These are phyloP conservation scores for Crossaster papposus DNA, from an alignment of 53 echinoderm and acorn worm species.

Conservation along the genomic window DNA sequence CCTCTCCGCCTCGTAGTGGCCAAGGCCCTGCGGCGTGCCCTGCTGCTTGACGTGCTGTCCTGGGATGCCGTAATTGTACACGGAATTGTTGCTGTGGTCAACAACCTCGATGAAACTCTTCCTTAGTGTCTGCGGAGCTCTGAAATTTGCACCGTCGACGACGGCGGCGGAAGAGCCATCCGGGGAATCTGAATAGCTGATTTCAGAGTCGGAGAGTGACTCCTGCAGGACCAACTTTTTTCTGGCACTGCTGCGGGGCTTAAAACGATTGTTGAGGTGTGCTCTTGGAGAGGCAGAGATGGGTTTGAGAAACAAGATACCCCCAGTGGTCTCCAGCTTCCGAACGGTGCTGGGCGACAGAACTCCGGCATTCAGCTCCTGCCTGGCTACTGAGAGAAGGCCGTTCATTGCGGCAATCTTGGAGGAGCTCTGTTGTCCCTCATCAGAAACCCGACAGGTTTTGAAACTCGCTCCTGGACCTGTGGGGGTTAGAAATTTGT, in stretches of 20 bases:
- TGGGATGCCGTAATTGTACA: conserved; percentile 91
- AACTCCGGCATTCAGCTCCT: conserved; percentile 22
- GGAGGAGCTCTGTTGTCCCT: background rate
- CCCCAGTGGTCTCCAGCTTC: conserved; percentile 60
- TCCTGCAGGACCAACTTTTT: conserved; percentile 33
- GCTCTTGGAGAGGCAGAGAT: conserved; percentile 31
- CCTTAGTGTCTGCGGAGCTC: conserved; percentile 46
- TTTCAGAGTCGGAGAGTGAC: conserved; percentile 68
- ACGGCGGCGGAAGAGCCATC: background rate
- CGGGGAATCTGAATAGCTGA: conserved; percentile 17
- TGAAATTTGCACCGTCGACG: conserved; percentile 4
- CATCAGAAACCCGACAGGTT: background rate
- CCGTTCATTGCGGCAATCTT: background rate
- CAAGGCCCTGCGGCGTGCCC: background rate
- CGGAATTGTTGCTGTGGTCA: conserved; percentile 56
- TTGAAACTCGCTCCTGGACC: background rate
- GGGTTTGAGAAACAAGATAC: conserved; percentile 57
- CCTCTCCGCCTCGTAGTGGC: conserved; percentile 42
- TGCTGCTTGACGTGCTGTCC: background rate
- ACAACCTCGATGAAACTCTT: conserved; percentile 59
- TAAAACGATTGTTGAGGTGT: conserved; percentile 6
- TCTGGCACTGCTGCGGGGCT: background rate
- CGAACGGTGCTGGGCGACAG: conserved; percentile 38
- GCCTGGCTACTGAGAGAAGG: conserved; percentile 18
- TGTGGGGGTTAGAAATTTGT: background rate